Conservation (phyloP, 2,888 invertebrate species). For the Drosophila maculinotata region DNA sequence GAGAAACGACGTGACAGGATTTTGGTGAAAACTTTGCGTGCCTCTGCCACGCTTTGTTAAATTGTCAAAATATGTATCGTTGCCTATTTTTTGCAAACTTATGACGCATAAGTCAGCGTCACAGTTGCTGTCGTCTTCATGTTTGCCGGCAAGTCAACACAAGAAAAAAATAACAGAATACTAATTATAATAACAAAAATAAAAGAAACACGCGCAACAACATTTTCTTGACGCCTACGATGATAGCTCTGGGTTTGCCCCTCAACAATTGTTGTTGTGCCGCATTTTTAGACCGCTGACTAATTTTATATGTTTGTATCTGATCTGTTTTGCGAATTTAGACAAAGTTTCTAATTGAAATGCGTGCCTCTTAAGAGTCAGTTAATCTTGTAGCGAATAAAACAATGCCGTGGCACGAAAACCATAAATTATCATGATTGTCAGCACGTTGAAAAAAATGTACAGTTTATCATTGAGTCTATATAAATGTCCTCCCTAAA, state of each 20-base stretch:
- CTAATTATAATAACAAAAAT: slow-evolving; percentile 5
- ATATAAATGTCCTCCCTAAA: too few relatives aligned
- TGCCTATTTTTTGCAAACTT: slow-evolving; percentile 25
- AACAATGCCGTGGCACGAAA: too few relatives aligned
- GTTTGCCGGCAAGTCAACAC: slow-evolving; percentile 24
- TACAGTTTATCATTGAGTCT: background rate
- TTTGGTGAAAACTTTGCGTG: slow-evolving; percentile 26
- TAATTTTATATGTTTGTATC: slow-evolving; percentile 26
- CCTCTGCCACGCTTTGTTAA: slow-evolving; percentile 9
- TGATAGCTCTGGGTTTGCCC: slow-evolving; percentile 19
- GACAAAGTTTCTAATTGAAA: slow-evolving; percentile 11
- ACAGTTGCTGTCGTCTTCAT: slow-evolving; percentile 12
- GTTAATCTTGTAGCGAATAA: slow-evolving; percentile 5
- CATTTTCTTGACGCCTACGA: slow-evolving; percentile 32
- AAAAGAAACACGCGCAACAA: slow-evolving; percentile 11
- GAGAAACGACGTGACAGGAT: slow-evolving; percentile 20
- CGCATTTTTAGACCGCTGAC: slow-evolving; percentile 34
- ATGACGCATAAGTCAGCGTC: slow-evolving; percentile 57
- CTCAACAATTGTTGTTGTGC: slow-evolving; percentile 9
- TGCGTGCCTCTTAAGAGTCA: slow-evolving; percentile 2
- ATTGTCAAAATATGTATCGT: slow-evolving; percentile 23
- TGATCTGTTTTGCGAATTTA: slow-evolving; percentile 31
- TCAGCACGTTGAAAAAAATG: background rate
- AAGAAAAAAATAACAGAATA: slow-evolving; percentile 1
- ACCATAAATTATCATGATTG: slow-evolving; percentile 3